A percentile compares a stretch with the other conserved stretches of the same genome.
phyloP scores from a whole-genome alignment of 2,113 vertebrate species.

The Gadus chalcogrammus region DNA sequence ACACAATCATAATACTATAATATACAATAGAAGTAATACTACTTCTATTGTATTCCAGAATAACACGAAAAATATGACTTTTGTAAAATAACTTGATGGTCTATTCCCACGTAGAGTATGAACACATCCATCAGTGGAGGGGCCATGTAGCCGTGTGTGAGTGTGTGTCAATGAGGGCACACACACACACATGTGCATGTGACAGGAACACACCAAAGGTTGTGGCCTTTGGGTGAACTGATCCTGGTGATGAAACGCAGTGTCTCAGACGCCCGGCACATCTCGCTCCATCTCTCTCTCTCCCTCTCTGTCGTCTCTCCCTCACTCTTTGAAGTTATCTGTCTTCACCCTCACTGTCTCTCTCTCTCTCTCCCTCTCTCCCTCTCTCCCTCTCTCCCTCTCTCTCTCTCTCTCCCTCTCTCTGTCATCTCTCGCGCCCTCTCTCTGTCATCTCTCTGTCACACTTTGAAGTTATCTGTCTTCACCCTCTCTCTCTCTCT shows the following conservation, averaged over 20 bases:
- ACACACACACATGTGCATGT: not conserved
- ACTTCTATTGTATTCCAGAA: not conserved
- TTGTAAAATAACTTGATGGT: not conserved
- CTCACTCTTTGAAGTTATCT: not conserved
- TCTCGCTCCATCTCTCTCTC: not conserved
- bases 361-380: conserved; percentile 16
- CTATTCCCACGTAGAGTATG: not conserved
- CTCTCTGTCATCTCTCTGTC: not conserved
- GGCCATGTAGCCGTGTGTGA: not conserved
- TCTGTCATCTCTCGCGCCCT: not conserved
- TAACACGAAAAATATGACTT: not conserved
- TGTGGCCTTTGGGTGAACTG: conserved; percentile 1
- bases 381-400: conserved; percentile 1
- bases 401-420: not conserved
- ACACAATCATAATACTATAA: not conserved
- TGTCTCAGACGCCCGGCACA: not conserved
- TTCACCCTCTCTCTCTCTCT: not conserved
- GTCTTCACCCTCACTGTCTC: not conserved
- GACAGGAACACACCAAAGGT: not conserved
- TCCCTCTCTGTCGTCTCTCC: not conserved
- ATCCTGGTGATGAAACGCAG: not conserved
- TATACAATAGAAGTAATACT: too few relatives aligned
- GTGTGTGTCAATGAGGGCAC: not conserved
- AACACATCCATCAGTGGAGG: not conserved
- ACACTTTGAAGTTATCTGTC: not conserved